Conservation (phyloP, 1,140 invertebrate genomes). For the Drosophila subpulchrella region DNA sequence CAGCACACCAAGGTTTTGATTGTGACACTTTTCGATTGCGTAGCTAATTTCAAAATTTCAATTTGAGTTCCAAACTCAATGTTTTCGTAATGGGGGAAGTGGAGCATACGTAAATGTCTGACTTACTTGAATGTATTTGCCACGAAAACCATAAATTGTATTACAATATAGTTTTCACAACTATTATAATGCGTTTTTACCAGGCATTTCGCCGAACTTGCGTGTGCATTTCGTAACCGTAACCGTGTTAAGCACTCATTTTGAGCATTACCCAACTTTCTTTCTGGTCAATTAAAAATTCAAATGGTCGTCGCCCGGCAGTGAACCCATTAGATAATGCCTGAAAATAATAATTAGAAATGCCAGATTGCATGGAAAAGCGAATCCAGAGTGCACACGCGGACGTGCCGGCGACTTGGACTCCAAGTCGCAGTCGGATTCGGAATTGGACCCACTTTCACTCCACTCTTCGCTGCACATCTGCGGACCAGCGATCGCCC, state of each 20-base stretch:
- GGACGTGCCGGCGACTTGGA: slow-evolving; percentile 32
- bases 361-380: slow-evolving; percentile 54
- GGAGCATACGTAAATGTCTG: slow-evolving; percentile 7
- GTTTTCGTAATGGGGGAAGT: slow-evolving; percentile 10
- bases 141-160: slow-evolving; percentile 13
- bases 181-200: not conserved
- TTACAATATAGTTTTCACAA: slow-evolving; percentile 4
- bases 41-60: not conserved
- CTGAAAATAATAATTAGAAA: slow-evolving; percentile 66
- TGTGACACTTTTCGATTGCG: not conserved
- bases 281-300: slow-evolving; percentile 57
- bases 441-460: slow-evolving; percentile 65
- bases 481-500: slow-evolving; percentile 58
- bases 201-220: slow-evolving; percentile 13
- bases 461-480: slow-evolving; percentile 67
- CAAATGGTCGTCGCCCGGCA: slow-evolving; percentile 49
- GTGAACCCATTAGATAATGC: slow-evolving; percentile 62
- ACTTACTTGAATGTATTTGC: slow-evolving; percentile 20
- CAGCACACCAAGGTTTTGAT: slow-evolving; percentile 16
- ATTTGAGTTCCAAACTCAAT: not conserved
- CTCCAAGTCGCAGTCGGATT: slow-evolving; percentile 13
- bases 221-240: slow-evolving; percentile 56
- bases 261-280: slow-evolving; percentile 39
- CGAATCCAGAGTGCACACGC: slow-evolving; percentile 55
- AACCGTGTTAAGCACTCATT: slow-evolving; percentile 57